Evolutionary conservation across 64 coral and sea anemone genomes (phyloP), one percentile per base, ranked within the genome.

Genomic region (Porites australiensis): DNA sequence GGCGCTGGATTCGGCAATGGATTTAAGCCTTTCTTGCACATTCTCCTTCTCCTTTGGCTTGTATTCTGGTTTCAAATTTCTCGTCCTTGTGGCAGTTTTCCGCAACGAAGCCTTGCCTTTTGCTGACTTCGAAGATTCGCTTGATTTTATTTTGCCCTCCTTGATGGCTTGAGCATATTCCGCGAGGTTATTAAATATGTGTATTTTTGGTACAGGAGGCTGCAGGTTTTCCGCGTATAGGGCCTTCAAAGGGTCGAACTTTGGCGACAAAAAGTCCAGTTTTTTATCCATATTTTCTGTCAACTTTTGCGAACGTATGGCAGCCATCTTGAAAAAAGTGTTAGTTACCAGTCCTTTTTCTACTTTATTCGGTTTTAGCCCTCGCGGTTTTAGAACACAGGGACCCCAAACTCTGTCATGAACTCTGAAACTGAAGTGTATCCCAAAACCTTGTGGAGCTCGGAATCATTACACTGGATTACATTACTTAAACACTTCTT

Each of bases 171-270:
- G 73, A 7, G 94, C 91, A 88, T 99, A 99, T 77, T 99, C 94
- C 22, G 60, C 88, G 61, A 99, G 76, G 77, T 96, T 99, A 64
- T 99, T 99, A 12, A 96, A 96, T 74, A 96, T 74, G 15, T 91
- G 83, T 79, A 95, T 95, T 72, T 96, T 99, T 44, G 88, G 91
- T 52, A 99, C 70, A 58, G 94, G 97, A 49, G 97, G 94, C 18
- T 94, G 91, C 6, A 99, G 88, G 50, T 83, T 50, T 50, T 65
- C 68, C 13, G 49, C 45, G 48, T 99, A 99, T 69, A 99, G 88
- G 44, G 97, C 97, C 88, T 72, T 82, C 21, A 94, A 92, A 13
- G 97, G 68, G 51, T 98, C 90, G 74, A 98, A 98, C 18, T 83
- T 88, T 78, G 87, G 21, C n/a, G 91, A 94, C 20, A 88, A 77